phyloP scores from a whole-genome alignment of 2,888 invertebrate species.

The Lagria hirta region DNA sequence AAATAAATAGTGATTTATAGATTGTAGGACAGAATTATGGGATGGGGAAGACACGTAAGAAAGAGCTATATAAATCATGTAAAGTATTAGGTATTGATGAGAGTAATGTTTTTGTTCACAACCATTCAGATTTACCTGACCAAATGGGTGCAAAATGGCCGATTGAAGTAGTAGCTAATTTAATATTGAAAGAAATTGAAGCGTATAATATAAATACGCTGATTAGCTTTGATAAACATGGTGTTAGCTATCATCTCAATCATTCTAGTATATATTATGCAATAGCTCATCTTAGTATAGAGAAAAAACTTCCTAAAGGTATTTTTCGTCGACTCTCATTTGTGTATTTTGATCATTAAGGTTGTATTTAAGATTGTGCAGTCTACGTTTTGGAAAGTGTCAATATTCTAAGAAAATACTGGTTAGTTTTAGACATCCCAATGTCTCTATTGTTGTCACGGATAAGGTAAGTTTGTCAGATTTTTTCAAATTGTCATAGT shows the following conservation, averaged over 20 bases:
- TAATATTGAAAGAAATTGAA: constrained; percentile 69
- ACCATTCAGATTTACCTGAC: constrained; percentile 75
- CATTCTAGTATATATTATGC: constrained; percentile 86
- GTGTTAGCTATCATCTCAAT: constrained; percentile 91
- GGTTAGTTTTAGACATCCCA: constrained; percentile 79
- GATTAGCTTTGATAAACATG: constrained; percentile 91
- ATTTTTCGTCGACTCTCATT: constrained; percentile 48
- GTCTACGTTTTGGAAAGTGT: constrained; percentile 84
- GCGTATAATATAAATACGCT: constrained; percentile 77
- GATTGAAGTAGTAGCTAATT: constrained; percentile 62
- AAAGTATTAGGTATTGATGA: constrained; percentile 75
- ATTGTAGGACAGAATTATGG: constrained; percentile 52
- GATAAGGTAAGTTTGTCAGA: constrained; percentile 59
- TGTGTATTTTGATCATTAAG: constrained; percentile 10
- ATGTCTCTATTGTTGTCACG: constrained; percentile 76
- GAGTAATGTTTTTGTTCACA: constrained; percentile 71
- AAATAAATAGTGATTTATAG: constrained; percentile 8
- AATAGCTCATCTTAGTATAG: constrained; percentile 74
- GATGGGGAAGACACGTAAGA: constrained; percentile 60
- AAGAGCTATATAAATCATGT: constrained; percentile 84
- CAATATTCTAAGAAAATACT: constrained; percentile 83
- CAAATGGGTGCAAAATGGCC: constrained; percentile 78
- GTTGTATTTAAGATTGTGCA: constrained; percentile 68
- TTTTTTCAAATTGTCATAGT: neutral
- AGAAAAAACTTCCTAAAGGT: constrained; percentile 74